phyloP scores from a whole-genome alignment of 2,888 invertebrate species.

The Cryptophagus acutangulus region DNA sequence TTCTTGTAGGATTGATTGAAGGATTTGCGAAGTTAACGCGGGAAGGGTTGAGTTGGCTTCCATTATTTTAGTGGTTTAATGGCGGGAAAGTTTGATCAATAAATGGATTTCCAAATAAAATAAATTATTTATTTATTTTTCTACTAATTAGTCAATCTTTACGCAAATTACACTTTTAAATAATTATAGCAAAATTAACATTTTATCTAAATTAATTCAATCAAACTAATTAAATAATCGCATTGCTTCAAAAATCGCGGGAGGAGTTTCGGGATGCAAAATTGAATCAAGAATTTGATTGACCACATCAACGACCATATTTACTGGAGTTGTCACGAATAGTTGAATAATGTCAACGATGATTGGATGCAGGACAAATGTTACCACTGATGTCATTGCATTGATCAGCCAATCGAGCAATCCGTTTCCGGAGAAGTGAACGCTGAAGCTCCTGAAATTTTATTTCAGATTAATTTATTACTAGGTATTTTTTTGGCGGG shows the following conservation, averaged over 20 bases:
- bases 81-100: too few species aligned
- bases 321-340: slow-evolving; percentile 44
- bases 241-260: too few species aligned
- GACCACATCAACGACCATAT: slow-evolving; percentile 41
- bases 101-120: too few species aligned
- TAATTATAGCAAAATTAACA: slow-evolving; percentile 6
- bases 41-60: too few species aligned
- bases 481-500: not conserved
- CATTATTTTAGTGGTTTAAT: too few species aligned
- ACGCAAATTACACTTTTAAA: not conserved
- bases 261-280: slow-evolving; percentile 12
- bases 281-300: slow-evolving; percentile 38
- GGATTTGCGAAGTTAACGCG: too few species aligned
- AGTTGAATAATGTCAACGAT: slow-evolving; percentile 49
- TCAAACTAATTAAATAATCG: not conserved
- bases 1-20: too few species aligned
- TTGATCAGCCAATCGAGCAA: slow-evolving; percentile 33
- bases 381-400: slow-evolving; percentile 48
- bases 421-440: not conserved
- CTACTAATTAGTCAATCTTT: not conserved
- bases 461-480: not conserved
- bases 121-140: slow-evolving; percentile 17
- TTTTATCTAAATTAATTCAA: slow-evolving; percentile 6
- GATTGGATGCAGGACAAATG: slow-evolving; percentile 49
- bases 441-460: not conserved